A percentile compares a stretch with the other conserved stretches of the same genome.
Conservation (phyloP, 2,797 vertebrate genomes). For the Strix occidentalis region DNA sequence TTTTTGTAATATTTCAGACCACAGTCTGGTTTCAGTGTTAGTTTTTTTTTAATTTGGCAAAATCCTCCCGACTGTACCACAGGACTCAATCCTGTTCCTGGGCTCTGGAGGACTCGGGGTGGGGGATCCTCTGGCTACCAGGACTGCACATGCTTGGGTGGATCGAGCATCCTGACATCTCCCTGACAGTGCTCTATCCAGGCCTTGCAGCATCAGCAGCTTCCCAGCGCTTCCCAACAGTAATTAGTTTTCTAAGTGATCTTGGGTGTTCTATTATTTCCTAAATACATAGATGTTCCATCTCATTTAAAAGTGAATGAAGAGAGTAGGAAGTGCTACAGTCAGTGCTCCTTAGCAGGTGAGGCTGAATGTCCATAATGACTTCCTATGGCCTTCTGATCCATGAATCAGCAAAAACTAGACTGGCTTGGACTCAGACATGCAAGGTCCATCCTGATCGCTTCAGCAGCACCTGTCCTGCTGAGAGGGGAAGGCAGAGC, state of each 20-base stretch:
- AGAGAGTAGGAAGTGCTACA: not conserved
- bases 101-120: not conserved
- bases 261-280: not conserved
- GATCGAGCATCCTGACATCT: not conserved
- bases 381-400: not conserved
- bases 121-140: not conserved
- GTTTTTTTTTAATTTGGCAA: not conserved
- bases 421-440: not conserved
- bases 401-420: fast-evolving
- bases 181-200: not conserved
- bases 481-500: not conserved
- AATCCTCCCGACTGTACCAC: not conserved
- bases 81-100: not conserved
- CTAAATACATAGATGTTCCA: not conserved
- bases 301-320: not conserved
- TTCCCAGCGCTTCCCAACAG: not conserved
- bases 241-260: not conserved
- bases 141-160: not conserved
- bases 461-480: not conserved
- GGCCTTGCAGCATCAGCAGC: not conserved
- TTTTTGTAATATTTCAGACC: not conserved
- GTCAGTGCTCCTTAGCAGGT: not conserved
- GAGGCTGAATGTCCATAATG: not conserved
- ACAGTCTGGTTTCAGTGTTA: not conserved
- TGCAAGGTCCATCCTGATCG: fast-evolving